Evolutionary conservation across 2,888 invertebrate genomes (phyloP).

Genomic region (Iselma pallidipennis): DNA sequence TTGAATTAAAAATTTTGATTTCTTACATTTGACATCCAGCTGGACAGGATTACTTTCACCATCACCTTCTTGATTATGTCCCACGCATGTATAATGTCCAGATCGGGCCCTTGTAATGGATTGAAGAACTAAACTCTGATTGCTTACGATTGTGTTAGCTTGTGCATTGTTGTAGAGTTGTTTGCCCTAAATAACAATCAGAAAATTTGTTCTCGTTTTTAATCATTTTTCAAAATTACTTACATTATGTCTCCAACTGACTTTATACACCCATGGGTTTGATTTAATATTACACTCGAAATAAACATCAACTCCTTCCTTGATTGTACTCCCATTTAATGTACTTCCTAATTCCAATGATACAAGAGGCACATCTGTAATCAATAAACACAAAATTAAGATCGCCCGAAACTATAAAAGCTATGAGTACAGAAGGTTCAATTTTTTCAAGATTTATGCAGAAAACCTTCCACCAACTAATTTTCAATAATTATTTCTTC

Average conservation of each 20-base stretch:
- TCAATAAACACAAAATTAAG: conserved; percentile 26
- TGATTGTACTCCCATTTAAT: conserved; percentile 76
- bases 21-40: conserved; percentile 86
- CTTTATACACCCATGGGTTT: conserved; percentile 81
- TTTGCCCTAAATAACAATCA: conserved; percentile 62
- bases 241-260: conserved; percentile 78
- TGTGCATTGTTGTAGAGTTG: conserved; percentile 78
- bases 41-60: conserved; percentile 85
- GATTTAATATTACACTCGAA: conserved; percentile 90
- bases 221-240: conserved; percentile 47
- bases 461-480: too few relatives aligned
- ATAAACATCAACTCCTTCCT: conserved; percentile 88
- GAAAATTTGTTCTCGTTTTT: background rate
- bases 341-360: conserved; percentile 81
- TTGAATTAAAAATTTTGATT: conserved; percentile 1
- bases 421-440: background rate
- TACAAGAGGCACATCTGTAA: conserved; percentile 82
- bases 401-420: too few relatives aligned
- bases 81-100: conserved; percentile 86
- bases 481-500: too few relatives aligned
- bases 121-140: conserved; percentile 88
- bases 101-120: conserved; percentile 75
- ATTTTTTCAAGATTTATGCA: background rate
- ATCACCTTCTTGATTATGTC: conserved; percentile 85
- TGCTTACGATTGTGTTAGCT: conserved; percentile 82